Evolutionary conservation across 2,797 vertebrate genomes (phyloP).

Genomic region (Varecia variegata): DNA sequence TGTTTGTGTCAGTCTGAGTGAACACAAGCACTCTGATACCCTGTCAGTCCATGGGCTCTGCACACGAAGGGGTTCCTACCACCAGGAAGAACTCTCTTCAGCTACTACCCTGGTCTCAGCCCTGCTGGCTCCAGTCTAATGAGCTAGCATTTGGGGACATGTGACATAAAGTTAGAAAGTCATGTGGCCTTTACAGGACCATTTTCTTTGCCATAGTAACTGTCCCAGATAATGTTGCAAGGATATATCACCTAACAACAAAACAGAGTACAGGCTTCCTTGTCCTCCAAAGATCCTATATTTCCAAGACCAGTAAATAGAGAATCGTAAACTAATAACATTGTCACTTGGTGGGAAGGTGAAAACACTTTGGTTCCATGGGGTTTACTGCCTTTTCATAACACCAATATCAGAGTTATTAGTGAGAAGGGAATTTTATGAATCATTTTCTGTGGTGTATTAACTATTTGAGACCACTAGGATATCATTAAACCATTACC

Average conservation of each 20-base stretch:
- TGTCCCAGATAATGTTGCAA: not conserved
- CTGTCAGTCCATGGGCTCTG: not conserved
- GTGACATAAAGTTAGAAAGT: not conserved
- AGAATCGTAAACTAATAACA: conserved; percentile 17
- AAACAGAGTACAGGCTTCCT: not conserved
- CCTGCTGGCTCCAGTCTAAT: not conserved
- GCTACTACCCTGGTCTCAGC: not conserved
- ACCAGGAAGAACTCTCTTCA: not conserved
- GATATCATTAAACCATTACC: conserved; percentile 62
- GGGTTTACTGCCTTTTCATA: conserved; percentile 40
- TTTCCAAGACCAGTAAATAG: conserved; percentile 16
- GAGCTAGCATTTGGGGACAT: not conserved
- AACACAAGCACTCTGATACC: not conserved
- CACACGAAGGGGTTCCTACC: not conserved
- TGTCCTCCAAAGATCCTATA: not conserved
- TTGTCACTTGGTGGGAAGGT: not conserved
- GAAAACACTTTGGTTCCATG: conserved; percentile 4
- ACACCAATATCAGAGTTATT: conserved; percentile 29
- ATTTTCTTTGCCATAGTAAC: conserved; percentile 18
- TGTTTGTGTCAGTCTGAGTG: not conserved
- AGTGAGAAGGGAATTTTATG: conserved; percentile 35
- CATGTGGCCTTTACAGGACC: not conserved
- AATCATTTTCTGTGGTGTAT: conserved; percentile 43
- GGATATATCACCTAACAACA: not conserved
- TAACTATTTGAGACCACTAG: conserved; percentile 40